Evolutionary conservation across 2,797 vertebrate genomes (phyloP), one percentile per base, ranked within the genome.

Genomic region (Malacoctenus gilli): DNA sequence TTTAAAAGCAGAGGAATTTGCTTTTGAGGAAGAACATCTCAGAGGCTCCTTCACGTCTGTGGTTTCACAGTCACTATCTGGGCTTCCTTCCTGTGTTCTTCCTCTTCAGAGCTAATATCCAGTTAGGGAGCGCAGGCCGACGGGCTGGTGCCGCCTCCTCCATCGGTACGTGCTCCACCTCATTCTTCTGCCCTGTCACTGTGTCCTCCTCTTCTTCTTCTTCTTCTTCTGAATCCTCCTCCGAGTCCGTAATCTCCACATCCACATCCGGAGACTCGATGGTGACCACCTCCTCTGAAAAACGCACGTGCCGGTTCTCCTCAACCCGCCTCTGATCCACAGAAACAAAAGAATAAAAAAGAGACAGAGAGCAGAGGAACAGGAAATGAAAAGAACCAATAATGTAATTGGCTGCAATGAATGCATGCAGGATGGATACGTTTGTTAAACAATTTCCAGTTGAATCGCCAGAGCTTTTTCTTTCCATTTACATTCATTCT

Each of bases 81-180:
- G 40, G 68, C 34, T 86, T 90, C 65, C 54, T 87, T 30, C 68
- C 59, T 0, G 56, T 72, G 4, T 77, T 89, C 68, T 30, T 91
- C 59, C 34, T 89, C 75, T 85, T 92, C 52, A 92, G 74, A 40
- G 86, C 88, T 30, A 37, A 31, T 23, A 92, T 89, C 92, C 92
- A 93, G 32, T 71, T 76, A 4, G 90, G 87, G 2, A 90, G 61
- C 23, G 48, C 44, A 0, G 58, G 11, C 7, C 85, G 82, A 2
- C 82, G 53, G 3, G 41, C 36, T 0, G 64, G 68, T 39, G 62
- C 43, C 18, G 38, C 63, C 48, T 79, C 39, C 52, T 62, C 68
- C 2, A 12, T 25, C 4, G 4, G 50, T 9, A 44, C 28, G 23
- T 37, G 75, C 25, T 71, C 67, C 35, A 19, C 63, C 48, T 41